These are phyloP conservation scores for Isoperla grammatica DNA, from an alignment of 2,888 invertebrate genomes.

Conservation along the genomic window DNA sequence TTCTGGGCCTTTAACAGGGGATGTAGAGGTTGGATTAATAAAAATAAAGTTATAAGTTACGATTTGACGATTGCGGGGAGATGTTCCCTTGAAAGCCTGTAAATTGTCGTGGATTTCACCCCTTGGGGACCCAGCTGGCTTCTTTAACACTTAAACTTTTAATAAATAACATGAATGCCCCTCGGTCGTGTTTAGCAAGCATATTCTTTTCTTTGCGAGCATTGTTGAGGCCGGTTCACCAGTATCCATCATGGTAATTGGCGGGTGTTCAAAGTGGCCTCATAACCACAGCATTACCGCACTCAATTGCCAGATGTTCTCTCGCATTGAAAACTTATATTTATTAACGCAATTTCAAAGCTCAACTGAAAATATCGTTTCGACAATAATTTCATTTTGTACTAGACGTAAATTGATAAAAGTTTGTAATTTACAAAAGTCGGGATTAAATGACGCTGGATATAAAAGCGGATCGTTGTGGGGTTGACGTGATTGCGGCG, in stretches of 20 bases:
- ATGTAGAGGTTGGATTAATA: conserved; percentile 24
- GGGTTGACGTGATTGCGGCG: too few species aligned
- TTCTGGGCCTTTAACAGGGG: too few species aligned
- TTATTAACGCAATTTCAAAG: conserved; percentile 15
- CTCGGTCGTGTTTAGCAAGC: not conserved
- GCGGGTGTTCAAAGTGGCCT: not conserved
- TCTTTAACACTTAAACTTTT: conserved; percentile 10
- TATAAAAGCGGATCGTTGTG: not conserved
- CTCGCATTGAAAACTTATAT: conserved; percentile 10
- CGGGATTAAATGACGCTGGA: conserved; percentile 3
- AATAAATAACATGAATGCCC: conserved; percentile 13
- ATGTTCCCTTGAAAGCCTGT: conserved; percentile 4
- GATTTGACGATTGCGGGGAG: conserved; percentile 14
- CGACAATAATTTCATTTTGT: not conserved
- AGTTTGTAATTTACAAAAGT: not conserved
- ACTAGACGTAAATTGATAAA: too few species aligned
- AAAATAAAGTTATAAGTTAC: conserved; percentile 26
- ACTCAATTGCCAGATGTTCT: conserved; percentile 2
- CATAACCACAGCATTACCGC: not conserved
- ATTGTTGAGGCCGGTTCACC: conserved; percentile 10
- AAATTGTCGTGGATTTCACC: conserved; percentile 13
- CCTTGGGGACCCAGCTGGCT: conserved; percentile 16
- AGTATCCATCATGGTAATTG: conserved; percentile 14
- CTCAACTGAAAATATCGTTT: not conserved
- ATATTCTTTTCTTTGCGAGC: not conserved